Evolutionary conservation across 2,888 invertebrate genomes (phyloP).

Genomic region (Drosophila nigritarsus): DNA sequence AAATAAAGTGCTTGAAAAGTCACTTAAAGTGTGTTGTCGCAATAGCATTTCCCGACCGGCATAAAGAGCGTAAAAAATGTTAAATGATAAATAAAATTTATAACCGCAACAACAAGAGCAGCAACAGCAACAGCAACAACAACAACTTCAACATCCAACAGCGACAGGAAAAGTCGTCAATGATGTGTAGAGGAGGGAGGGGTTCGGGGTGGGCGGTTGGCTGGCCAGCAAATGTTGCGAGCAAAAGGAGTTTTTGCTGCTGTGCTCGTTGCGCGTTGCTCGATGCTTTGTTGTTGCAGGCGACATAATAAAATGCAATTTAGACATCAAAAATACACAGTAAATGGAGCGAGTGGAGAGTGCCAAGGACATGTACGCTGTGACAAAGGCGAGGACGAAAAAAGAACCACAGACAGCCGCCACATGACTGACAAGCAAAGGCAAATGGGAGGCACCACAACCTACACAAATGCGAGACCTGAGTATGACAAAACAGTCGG

Average conservation of each 20-base stretch:
- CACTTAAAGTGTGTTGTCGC: conserved; percentile 69
- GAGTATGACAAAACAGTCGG: conserved; percentile 41
- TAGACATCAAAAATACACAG: conserved; percentile 81
- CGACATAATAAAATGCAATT: conserved; percentile 82
- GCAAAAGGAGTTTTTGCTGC: conserved; percentile 31
- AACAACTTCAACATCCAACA: conserved; percentile 46
- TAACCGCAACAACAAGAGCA: conserved; percentile 77
- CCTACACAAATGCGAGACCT: conserved; percentile 2
- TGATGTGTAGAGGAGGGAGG: conserved; percentile 18
- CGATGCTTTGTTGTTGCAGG: conserved; percentile 59
- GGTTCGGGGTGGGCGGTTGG: conserved; percentile 6
- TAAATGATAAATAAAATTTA: conserved; percentile 82
- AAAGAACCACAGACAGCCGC: conserved; percentile 57
- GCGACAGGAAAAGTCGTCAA: conserved; percentile 55
- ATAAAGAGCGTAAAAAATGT: conserved; percentile 79
- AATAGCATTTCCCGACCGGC: conserved; percentile 42
- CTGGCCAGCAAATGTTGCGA: conserved; percentile 64
- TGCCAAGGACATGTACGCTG: conserved; percentile 29
- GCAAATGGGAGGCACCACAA: conserved; percentile 9
- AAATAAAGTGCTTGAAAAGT: conserved; percentile 80
- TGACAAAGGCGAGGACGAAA: not conserved
- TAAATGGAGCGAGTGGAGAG: conserved; percentile 70
- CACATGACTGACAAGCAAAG: conserved; percentile 68
- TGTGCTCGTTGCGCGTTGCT: conserved; percentile 1
- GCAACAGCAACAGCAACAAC: no score